Percentiles rank a stretch among this genome's conserved stretches.
phyloP scores from a whole-genome alignment of 2,797 vertebrate species.

The Eulemur coronatus region DNA sequence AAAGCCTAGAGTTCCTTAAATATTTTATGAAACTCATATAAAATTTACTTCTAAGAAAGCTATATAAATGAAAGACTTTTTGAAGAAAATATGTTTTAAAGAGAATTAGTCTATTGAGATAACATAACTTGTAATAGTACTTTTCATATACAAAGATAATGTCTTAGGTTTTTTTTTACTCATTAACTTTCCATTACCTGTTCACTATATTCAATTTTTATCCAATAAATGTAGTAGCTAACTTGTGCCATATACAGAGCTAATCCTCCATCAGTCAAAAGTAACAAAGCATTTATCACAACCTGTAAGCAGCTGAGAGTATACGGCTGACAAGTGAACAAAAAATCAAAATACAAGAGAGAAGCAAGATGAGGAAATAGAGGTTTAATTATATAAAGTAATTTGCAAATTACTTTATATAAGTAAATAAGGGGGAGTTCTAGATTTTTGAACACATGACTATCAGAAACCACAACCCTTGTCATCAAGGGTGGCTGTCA shows the following conservation, averaged over 20 bases:
- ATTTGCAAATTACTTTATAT: neutral
- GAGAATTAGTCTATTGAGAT: neutral
- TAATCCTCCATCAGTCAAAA: neutral
- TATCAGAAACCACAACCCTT: neutral
- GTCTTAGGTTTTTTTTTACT: neutral
- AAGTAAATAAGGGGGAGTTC: neutral
- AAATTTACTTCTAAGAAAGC: neutral
- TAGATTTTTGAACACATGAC: neutral
- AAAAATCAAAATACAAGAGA: neutral
- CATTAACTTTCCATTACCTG: neutral
- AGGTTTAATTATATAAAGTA: neutral
- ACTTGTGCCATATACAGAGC: neutral
- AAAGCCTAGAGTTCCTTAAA: neutral
- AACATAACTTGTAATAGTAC: neutral
- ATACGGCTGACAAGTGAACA: neutral
- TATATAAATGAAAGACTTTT: neutral
- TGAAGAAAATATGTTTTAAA: neutral
- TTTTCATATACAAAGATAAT: neutral
- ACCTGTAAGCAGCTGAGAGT: neutral
- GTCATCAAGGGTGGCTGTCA: neutral
- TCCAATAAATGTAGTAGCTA: neutral
- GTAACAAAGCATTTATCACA: neutral
- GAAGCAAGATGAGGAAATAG: neutral
- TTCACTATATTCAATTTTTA: neutral
- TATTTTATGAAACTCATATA: neutral